Evolutionary conservation across 2,113 vertebrate genomes (phyloP).

Genomic region (Eubucco bourcierii): DNA sequence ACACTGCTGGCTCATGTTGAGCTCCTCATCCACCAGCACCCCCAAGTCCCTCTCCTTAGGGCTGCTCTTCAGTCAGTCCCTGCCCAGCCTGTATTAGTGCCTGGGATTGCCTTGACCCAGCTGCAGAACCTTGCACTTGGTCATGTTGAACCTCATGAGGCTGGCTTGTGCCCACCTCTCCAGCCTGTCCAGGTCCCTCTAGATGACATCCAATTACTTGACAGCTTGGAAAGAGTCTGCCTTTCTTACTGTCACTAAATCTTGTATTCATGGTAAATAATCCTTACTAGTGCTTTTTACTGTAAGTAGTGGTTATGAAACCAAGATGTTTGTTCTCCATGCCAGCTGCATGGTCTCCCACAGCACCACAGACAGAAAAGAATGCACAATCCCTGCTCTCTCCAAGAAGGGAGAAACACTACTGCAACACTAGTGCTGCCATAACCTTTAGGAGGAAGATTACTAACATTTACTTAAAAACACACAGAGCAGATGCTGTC

Average conservation of each 20-base stretch:
- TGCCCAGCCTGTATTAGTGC: too few species aligned
- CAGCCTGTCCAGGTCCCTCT: too few species aligned
- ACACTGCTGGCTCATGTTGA: too few species aligned
- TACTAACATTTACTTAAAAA: constrained; percentile 1
- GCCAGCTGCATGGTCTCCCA: neutral
- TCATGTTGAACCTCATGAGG: too few species aligned
- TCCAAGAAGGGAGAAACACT: neutral
- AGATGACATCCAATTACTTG: too few species aligned
- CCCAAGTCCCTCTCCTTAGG: too few species aligned
- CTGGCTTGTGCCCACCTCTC: too few species aligned
- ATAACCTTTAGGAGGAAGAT: neutral
- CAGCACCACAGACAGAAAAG: neutral
- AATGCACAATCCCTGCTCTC: neutral
- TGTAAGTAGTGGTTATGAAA: neutral
- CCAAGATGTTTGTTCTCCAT: fast-evolving
- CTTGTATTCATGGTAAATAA: neutral
- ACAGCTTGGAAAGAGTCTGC: neutral
- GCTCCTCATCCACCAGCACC: too few species aligned
- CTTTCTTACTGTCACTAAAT: neutral
- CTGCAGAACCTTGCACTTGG: too few species aligned
- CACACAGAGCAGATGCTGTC: neutral
- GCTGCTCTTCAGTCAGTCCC: too few species aligned
- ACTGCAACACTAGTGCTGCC: neutral
- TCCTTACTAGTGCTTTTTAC: neutral
- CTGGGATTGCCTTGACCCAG: too few species aligned